Evolutionary conservation across 2,888 invertebrate genomes (phyloP), one percentile per base, ranked within the genome.

Genomic region (Agrypnus murinus): DNA sequence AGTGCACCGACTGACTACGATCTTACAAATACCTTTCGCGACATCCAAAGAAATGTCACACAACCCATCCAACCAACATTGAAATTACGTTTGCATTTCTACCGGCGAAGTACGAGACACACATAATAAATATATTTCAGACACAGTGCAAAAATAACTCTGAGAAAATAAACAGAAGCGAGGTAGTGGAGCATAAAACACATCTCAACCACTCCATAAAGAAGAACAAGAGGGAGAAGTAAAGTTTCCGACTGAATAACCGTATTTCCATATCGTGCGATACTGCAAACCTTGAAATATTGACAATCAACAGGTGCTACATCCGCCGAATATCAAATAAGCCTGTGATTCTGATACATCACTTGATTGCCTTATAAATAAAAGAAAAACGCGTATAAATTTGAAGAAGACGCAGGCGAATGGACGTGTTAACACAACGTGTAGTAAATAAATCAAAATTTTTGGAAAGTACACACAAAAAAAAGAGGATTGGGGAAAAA

Each of bases 231-330:
- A 34, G 68, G 66, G 69, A 75, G 74, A 77, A 78, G 77, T 76
- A 77, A 78, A 77, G 78, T 79, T 79, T 79, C 79, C 79, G 77
- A 77, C 79, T 77, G 78, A 82, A 81, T 80, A 81, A 80, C 79
- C 81, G 79, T 77, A 82, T 82, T 81, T 82, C 82, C 82, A 82
- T 82, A 81, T 81, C 79, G 80, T 78, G 75, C 76, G 80, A 70
- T 70, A 76, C 78, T 80, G 76, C 80, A 80, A 81, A 80, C 79
- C 79, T 78, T 81, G 80, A 82, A 81, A 82, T 82, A 82, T 82
- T 81, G 82, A 81, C 81, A 81, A 82, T 82, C 82, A 82, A 82
- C 82, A 82, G 82, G 82, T 82, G 82, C 77, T 77, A 77, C 78
- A 76, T 78, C 74, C 77, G 75, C 77, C 75, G 79, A 78, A 77